These are phyloP conservation scores for Caenorhabditis angaria DNA, from an alignment of 2,888 invertebrate species.

Conservation along the genomic window DNA sequence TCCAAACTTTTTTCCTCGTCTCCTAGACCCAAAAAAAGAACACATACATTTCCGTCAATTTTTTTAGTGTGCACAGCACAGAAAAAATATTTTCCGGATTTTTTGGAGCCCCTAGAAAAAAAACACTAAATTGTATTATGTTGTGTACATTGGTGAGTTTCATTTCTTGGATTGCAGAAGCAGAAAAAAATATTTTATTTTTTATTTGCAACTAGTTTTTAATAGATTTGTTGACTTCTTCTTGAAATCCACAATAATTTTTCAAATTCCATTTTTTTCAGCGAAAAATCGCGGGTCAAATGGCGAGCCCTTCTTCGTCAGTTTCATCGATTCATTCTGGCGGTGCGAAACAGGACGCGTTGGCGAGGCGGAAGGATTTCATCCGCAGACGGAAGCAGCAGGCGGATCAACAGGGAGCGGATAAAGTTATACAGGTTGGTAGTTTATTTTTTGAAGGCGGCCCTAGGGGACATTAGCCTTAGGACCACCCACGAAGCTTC, in stretches of 20 bases:
- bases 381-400: slow-evolving; percentile 82
- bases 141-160: not conserved
- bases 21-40: slow-evolving; percentile 6
- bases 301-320: slow-evolving; percentile 60
- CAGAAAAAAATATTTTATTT: too few species aligned
- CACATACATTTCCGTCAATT: slow-evolving; percentile 5
- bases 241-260: too few species aligned
- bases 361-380: slow-evolving; percentile 85
- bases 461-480: too few species aligned
- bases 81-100: not conserved
- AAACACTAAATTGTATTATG: not conserved
- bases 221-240: too few species aligned
- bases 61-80: not conserved
- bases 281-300: slow-evolving; percentile 64
- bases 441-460: too few species aligned
- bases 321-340: slow-evolving; percentile 60
- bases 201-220: too few species aligned
- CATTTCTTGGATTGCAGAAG: too few species aligned
- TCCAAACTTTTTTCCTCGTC: not conserved
- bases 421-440: slow-evolving; percentile 66
- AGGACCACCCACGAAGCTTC: too few species aligned
- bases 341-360: slow-evolving; percentile 80
- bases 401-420: slow-evolving; percentile 82
- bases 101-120: not conserved
- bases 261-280: too few species aligned